Percentiles rank a stretch among this genome's conserved stretches.
Evolutionary conservation across 2,113 vertebrate genomes (phyloP).

Genomic region (Colius striatus): DNA sequence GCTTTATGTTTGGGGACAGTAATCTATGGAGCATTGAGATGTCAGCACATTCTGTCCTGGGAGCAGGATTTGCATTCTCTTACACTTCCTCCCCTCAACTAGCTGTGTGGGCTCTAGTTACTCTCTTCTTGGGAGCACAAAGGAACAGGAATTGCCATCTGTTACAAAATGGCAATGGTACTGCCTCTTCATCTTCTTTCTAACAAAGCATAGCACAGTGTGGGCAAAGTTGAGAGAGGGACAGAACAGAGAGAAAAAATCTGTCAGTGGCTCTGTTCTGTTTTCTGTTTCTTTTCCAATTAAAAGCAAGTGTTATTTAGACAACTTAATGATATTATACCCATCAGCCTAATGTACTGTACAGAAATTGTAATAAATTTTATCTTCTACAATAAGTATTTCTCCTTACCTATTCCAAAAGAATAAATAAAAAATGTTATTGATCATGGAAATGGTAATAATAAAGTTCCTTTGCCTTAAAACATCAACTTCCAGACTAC

Average conservation of each 20-base stretch:
- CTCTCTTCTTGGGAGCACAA: neutral
- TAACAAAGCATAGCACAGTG: neutral
- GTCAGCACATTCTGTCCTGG: neutral
- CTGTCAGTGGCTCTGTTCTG: neutral
- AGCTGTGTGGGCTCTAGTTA: neutral
- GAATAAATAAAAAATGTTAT: neutral
- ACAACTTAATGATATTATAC: neutral
- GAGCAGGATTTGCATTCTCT: neutral
- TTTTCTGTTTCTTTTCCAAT: neutral
- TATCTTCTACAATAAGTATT: neutral
- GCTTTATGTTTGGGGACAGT: neutral
- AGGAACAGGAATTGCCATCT: neutral
- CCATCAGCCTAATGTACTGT: neutral
- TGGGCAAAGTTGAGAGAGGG: neutral
- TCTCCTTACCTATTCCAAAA: neutral
- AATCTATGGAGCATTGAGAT: neutral
- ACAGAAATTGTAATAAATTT: neutral
- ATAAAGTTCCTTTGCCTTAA: neutral
- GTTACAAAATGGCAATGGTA: neutral
- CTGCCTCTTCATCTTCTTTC: neutral
- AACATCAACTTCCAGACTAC: neutral
- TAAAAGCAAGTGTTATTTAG: neutral
- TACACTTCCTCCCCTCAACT: neutral
- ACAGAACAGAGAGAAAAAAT: neutral
- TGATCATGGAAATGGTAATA: neutral